These are phyloP conservation scores for Drosophila anomelani DNA, from an alignment of 2,888 invertebrate species.

Conservation along the genomic window DNA sequence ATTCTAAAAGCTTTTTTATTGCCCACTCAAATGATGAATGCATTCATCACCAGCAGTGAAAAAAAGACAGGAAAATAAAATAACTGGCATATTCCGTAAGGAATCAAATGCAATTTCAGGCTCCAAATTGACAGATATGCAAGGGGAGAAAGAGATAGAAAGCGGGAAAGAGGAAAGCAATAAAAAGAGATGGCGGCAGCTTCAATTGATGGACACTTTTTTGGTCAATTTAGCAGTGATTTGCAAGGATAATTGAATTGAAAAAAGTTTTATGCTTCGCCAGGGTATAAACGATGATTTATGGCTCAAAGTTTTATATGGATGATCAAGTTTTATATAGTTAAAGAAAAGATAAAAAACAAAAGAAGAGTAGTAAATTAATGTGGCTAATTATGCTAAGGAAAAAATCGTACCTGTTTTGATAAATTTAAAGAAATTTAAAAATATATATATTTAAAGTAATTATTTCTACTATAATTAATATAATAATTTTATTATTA, in stretches of 20 bases:
- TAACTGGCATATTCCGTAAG: conserved; percentile 50
- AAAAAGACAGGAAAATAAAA: conserved; percentile 38
- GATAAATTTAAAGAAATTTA: no score
- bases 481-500: no score
- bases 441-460: neutral
- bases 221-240: conserved; percentile 42
- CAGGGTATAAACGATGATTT: conserved; percentile 32
- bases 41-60: conserved; percentile 43
- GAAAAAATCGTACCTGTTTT: no score
- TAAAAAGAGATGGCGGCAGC: conserved; percentile 11
- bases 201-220: conserved; percentile 44
- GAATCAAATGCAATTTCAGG: conserved; percentile 68
- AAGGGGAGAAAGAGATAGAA: conserved; percentile 9
- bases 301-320: conserved; percentile 16
- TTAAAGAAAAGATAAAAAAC: neutral
- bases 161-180: neutral
- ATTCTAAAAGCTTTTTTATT: conserved; percentile 66
- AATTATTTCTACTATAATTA: neutral
- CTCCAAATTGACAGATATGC: conserved; percentile 64
- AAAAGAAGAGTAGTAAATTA: neutral
- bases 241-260: conserved; percentile 49
- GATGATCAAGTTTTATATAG: neutral
- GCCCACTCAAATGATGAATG: conserved; percentile 58
- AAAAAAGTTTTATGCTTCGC: conserved; percentile 19
- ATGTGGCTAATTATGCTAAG: neutral